Conservation (phyloP, 2,888 invertebrate species). For the Troides aeacus region DNA sequence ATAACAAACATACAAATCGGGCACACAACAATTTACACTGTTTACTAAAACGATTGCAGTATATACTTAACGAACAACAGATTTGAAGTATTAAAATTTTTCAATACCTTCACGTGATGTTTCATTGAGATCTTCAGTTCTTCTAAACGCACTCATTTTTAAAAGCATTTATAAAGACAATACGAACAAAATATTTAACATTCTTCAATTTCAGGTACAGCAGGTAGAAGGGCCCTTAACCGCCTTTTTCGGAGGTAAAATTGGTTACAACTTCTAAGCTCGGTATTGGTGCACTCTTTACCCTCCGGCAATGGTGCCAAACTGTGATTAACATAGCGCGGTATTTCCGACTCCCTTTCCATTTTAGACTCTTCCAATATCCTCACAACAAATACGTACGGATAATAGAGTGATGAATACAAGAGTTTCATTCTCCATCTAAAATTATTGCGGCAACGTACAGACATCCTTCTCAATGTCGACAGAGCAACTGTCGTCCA, state of each 20-base stretch:
- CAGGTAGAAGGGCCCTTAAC: constrained; percentile 59
- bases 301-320: constrained; percentile 68
- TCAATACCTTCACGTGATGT: neutral
- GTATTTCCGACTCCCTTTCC: constrained; percentile 64
- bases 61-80: neutral
- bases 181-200: constrained; percentile 40
- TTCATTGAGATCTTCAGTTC: neutral
- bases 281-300: constrained; percentile 63
- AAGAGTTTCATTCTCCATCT: constrained; percentile 54
- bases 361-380: constrained; percentile 60
- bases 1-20: constrained; percentile 2
- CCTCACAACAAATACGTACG: constrained; percentile 62
- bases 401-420: constrained; percentile 53
- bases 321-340: constrained; percentile 58
- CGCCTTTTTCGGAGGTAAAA: constrained; percentile 53
- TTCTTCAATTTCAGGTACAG: constrained; percentile 65
- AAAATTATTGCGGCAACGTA: constrained; percentile 25
- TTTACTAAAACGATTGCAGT: neutral
- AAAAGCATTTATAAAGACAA: constrained; percentile 1
- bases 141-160: neutral
- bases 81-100: neutral
- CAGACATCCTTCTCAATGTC: constrained; percentile 50
- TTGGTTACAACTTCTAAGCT: constrained; percentile 56
- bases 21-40: neutral
- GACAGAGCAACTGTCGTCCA: constrained; percentile 35